phyloP scores from a whole-genome alignment of 2,797 vertebrate genomes.

The Borostomias antarcticus region DNA sequence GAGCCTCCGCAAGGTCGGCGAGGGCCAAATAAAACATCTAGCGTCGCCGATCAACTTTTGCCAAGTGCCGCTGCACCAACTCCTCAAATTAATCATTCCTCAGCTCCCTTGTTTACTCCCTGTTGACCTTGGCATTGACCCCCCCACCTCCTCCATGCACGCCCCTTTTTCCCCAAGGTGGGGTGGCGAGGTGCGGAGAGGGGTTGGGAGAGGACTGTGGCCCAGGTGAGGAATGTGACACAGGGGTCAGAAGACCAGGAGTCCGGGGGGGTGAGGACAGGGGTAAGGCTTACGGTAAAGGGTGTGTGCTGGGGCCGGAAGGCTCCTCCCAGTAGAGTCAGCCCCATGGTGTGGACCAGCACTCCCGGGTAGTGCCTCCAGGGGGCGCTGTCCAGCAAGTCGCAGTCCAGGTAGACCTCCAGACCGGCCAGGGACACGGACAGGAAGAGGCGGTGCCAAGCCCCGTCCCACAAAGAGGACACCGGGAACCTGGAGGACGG shows the following conservation, averaged over 20 bases:
- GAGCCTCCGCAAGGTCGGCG: no score
- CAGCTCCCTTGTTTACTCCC: slow-evolving; percentile 19
- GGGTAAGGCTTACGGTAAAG: slow-evolving; percentile 62
- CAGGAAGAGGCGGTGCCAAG: slow-evolving; percentile 36
- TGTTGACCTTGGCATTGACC: slow-evolving; percentile 43
- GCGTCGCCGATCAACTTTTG: background rate
- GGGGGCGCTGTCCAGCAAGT: slow-evolving; percentile 35
- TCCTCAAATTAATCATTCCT: background rate
- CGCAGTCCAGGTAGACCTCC: slow-evolving; percentile 32
- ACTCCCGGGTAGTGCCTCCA: slow-evolving; percentile 11
- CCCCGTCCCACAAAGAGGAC: slow-evolving; percentile 35
- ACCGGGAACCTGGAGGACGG: slow-evolving; percentile 30
- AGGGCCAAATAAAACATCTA: background rate
- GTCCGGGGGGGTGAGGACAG: slow-evolving; percentile 10
- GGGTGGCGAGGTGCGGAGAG: slow-evolving; percentile 11
- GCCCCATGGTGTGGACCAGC: slow-evolving; percentile 13
- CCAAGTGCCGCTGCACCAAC: background rate
- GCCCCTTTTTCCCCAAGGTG: slow-evolving; percentile 32
- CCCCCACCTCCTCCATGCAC: slow-evolving; percentile 3
- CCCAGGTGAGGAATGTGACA: slow-evolving; percentile 77
- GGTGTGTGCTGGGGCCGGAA: slow-evolving; percentile 29
- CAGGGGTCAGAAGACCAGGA: slow-evolving; percentile 55
- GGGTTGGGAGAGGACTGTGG: slow-evolving; percentile 41
- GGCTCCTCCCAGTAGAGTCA: slow-evolving; percentile 38
- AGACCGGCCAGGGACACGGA: slow-evolving; percentile 26